phyloP scores from a whole-genome alignment of 2,888 invertebrate genomes.

The Chloroclystis v-ata region DNA sequence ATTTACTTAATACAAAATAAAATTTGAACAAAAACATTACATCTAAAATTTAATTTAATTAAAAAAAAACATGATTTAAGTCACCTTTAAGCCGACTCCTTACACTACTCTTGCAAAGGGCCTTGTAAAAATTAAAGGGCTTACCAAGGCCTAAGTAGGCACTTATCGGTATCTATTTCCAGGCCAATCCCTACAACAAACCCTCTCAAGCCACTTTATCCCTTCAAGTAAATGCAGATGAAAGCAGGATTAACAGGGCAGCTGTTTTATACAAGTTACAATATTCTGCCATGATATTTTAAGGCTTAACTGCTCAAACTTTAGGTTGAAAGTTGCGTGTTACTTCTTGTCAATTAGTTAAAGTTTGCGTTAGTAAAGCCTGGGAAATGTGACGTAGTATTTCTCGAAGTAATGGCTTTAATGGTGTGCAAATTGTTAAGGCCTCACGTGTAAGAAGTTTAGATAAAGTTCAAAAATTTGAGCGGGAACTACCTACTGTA shows the following conservation, averaged over 20 bases:
- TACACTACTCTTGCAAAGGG: background rate
- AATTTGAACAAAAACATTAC: too few species aligned
- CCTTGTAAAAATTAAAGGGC: slow-evolving; percentile 1
- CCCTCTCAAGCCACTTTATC: slow-evolving; percentile 31
- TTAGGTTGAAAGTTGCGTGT: slow-evolving; percentile 15
- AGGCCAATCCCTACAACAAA: slow-evolving; percentile 5
- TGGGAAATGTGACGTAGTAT: slow-evolving; percentile 20
- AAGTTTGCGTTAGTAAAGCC: slow-evolving; percentile 23
- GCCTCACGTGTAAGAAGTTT: background rate
- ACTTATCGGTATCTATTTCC: slow-evolving; percentile 5
- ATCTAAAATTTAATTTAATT: too few species aligned
- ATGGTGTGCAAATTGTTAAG: slow-evolving; percentile 19
- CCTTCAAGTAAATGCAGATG: slow-evolving; percentile 33
- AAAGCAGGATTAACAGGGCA: slow-evolving; percentile 35
- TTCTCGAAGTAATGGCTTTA: slow-evolving; percentile 18
- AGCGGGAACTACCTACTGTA: too few species aligned
- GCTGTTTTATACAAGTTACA: slow-evolving; percentile 34
- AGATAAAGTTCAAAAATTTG: too few species aligned
- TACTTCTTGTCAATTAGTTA: slow-evolving; percentile 25
- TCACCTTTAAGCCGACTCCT: too few species aligned
- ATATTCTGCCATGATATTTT: slow-evolving; percentile 9
- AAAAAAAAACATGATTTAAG: too few species aligned
- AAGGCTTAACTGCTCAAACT: background rate
- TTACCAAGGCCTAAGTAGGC: background rate
- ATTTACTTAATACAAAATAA: too few species aligned